phyloP scores from a whole-genome alignment of 2,888 invertebrate species.

The Blera fallax region DNA sequence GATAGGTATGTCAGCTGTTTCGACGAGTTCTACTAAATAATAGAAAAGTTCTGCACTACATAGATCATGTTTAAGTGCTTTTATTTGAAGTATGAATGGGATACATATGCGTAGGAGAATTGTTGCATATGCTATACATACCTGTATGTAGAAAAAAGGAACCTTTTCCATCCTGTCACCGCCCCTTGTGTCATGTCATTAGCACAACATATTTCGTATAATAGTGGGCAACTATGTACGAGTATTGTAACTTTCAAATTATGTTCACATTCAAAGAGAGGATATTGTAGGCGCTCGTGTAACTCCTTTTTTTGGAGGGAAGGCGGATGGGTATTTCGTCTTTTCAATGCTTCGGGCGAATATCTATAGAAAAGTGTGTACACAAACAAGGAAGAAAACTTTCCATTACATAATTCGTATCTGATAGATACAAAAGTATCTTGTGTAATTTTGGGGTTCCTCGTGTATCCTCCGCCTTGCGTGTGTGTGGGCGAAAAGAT shows the following conservation, averaged over 20 bases:
- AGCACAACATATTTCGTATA: constrained; percentile 8
- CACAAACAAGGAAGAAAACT: background rate
- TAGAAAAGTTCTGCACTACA: background rate
- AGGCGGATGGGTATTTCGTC: too few relatives aligned
- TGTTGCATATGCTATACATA: constrained; percentile 1
- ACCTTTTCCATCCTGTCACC: background rate
- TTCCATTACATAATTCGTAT: constrained; percentile 29
- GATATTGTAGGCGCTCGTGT: background rate
- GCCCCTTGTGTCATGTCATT: constrained; percentile 19
- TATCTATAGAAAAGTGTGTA: background rate
- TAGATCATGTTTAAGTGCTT: background rate
- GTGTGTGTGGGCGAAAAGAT: background rate
- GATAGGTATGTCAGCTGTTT: background rate
- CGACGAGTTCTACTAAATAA: background rate
- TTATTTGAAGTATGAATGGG: background rate
- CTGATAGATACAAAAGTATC: constrained; percentile 39
- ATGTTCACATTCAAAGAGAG: background rate
- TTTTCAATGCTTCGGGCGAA: background rate
- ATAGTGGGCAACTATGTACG: constrained; percentile 6
- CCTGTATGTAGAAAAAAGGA: background rate
- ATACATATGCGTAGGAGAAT: constrained; percentile 1
- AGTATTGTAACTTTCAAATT: background rate
- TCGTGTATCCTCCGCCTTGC: background rate
- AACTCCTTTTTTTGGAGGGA: background rate
- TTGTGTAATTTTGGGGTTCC: constrained; percentile 14